A percentile compares a stretch with the other conserved stretches of the same genome.
phyloP scores from a whole-genome alignment of 2,888 invertebrate genomes.

The Azorinus chamasolen region DNA sequence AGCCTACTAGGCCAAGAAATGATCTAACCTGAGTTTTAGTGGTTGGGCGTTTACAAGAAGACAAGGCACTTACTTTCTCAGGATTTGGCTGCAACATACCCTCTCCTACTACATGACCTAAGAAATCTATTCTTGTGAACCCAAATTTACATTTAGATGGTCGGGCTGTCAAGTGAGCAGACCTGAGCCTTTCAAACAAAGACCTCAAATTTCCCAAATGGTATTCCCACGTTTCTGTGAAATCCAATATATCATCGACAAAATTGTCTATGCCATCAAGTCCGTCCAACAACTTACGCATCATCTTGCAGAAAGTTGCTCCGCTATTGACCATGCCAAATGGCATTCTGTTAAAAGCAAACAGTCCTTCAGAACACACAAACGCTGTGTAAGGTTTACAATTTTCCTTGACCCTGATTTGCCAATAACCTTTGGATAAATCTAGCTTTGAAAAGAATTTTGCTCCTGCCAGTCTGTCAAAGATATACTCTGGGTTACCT shows the following conservation, averaged over 20 bases:
- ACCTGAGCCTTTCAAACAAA: slow-evolving; percentile 34
- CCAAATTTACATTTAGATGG: slow-evolving; percentile 40
- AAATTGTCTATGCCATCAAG: slow-evolving; percentile 40
- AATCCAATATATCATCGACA: slow-evolving; percentile 54
- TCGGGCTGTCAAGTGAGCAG: slow-evolving; percentile 49
- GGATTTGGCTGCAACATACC: slow-evolving; percentile 1
- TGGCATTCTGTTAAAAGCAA: slow-evolving; percentile 40
- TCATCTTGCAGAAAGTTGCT: slow-evolving; percentile 46
- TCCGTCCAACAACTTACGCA: slow-evolving; percentile 50
- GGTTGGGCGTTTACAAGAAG: slow-evolving; percentile 1
- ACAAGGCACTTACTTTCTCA: slow-evolving; percentile 24
- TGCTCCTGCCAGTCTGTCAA: slow-evolving; percentile 43
- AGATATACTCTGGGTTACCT: slow-evolving; percentile 60
- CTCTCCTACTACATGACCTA: slow-evolving; percentile 41
- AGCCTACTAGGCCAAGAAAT: slow-evolving; percentile 36
- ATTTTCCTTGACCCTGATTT: slow-evolving; percentile 40
- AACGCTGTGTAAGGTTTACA: slow-evolving; percentile 55
- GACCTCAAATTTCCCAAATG: slow-evolving; percentile 34
- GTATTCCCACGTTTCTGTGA: slow-evolving; percentile 48
- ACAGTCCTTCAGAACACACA: slow-evolving; percentile 32
- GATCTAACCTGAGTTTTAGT: slow-evolving; percentile 19
- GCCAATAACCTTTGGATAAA: slow-evolving; percentile 67
- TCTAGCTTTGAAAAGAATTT: slow-evolving; percentile 61
- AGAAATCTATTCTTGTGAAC: slow-evolving; percentile 7
- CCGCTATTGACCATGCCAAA: slow-evolving; percentile 50